A percentile compares a stretch with the other conserved stretches of the same genome.
Conservation (phyloP, 2,113 vertebrate species). For the Erythrocercus mccallii region DNA sequence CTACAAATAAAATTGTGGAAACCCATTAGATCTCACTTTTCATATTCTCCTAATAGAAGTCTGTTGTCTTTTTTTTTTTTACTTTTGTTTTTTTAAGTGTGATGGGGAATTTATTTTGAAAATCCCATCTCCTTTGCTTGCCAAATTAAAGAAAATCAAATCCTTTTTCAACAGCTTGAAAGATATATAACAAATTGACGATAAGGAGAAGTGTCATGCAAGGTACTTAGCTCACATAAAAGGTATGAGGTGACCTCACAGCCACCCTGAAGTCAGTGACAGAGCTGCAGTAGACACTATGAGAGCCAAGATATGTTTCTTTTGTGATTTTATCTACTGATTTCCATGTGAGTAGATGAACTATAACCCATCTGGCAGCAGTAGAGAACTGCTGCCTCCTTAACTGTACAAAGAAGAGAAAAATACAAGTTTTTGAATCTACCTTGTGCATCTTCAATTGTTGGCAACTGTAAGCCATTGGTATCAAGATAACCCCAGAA, state of each 20-base stretch:
- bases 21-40: not conserved
- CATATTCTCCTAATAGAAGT: not conserved
- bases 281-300: not conserved
- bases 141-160: not conserved
- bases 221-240: not conserved
- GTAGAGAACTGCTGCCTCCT: not conserved
- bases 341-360: not conserved
- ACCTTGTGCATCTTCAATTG: not conserved
- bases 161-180: not conserved
- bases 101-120: not conserved
- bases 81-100: not conserved
- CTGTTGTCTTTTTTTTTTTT: not conserved
- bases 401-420: not conserved
- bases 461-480: not conserved
- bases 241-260: not conserved
- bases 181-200: not conserved
- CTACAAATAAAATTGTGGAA: constrained; percentile 26
- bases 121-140: not conserved
- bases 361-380: not conserved
- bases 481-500: not conserved
- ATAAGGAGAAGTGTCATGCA: not conserved
- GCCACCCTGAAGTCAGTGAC: not conserved
- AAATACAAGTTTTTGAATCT: not conserved
- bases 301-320: not conserved
- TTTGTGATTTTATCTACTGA: not conserved